Evolutionary conservation across 1,140 invertebrate genomes (phyloP), one percentile per base, ranked within the genome.

Genomic region (Macrosteles quadrilineatus): DNA sequence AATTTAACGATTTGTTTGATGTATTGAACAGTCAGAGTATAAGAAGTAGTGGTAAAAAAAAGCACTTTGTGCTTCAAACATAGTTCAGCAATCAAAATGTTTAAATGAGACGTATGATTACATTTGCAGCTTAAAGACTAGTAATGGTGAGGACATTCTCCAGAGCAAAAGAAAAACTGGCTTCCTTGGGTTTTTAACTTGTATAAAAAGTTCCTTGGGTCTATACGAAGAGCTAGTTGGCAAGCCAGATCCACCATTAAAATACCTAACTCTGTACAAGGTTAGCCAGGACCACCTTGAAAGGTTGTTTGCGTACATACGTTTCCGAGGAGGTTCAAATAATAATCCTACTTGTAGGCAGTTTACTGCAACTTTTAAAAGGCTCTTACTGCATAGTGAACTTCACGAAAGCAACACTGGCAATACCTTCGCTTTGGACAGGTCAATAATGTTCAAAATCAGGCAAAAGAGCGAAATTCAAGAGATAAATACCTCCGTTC

Each of bases 201-300:
- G 63, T 25, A 65, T 65, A 29, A 25, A 36, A 40, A 65, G 63
- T 40, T n/a, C 63, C 25, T 25, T 65, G 21, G 30, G 14, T 31
- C 29, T 65, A 31, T 65, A 65, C 25, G 36, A 40, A 12, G 4
- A 65, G 27, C 36, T 31, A 19, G 63, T 65, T 14, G 14, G 21
- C 9, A 19, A 31, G 19, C 31, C 23, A 65, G 19, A 31, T 40
- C 19, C 25, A 63, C 70, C 40, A 62, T 12, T 73, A 14, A 62
- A 14, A 17, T 74, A 64, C 29, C 65, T 74, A 21, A 45, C 64
- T 0, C 45, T 69, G 3, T 74, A 74, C 47, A 75, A 74, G 67
- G 32, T 75, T 27, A 72, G 67, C 21, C 74, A 75, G 68, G 74
- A 75, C 62, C 68, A 71, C 30, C 23, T 74, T 0, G 74, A 74